Evolutionary conservation across 2,888 invertebrate species (phyloP).

Genomic region (Steromphala cineraria): DNA sequence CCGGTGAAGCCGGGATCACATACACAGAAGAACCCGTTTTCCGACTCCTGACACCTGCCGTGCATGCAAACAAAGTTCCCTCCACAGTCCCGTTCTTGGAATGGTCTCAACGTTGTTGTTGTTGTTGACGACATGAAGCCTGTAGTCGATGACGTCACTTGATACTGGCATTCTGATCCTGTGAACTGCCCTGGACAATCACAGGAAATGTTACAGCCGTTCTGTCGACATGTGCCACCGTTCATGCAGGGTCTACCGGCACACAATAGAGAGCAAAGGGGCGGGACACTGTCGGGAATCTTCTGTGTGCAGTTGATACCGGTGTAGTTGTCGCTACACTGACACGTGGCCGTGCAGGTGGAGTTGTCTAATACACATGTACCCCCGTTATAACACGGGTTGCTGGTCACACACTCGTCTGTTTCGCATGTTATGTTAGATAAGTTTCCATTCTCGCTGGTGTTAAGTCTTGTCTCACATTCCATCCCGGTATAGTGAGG

Average conservation of each 20-base stretch:
- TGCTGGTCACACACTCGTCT: no score
- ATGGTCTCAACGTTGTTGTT: not conserved
- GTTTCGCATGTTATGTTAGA: no score
- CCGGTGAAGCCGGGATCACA: constrained; percentile 47
- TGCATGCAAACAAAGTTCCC: not conserved
- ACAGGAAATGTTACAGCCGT: not conserved
- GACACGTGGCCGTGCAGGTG: no score
- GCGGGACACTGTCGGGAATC: no score
- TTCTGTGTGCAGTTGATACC: no score
- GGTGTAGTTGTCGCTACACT: no score
- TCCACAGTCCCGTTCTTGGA: not conserved
- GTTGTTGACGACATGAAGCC: not conserved
- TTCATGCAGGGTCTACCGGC: not conserved
- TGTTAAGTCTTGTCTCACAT: no score
- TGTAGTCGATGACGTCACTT: not conserved
- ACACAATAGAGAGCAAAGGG: no score
- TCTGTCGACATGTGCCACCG: not conserved
- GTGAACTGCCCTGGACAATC: not conserved
- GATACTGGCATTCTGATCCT: not conserved
- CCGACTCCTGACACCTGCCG: not conserved
- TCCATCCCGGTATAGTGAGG: no score
- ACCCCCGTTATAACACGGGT: no score
- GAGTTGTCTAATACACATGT: no score
- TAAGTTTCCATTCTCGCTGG: no score
- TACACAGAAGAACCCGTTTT: constrained; percentile 23